Conservation (phyloP, 2,797 vertebrate species). For the Myiotriccus ornatus region DNA sequence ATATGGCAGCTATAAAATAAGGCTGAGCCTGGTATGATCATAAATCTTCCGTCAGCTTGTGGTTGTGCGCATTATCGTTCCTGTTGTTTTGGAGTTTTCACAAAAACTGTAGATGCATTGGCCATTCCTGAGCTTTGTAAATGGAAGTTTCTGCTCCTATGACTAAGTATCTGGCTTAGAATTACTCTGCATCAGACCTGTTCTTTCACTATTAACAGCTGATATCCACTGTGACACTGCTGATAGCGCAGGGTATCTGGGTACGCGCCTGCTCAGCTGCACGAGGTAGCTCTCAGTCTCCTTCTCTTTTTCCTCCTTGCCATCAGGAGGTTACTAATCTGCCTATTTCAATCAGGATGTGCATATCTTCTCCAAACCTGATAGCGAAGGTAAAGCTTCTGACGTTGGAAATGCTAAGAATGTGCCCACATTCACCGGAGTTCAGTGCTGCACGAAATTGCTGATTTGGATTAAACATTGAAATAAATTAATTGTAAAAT, state of each 20-base stretch:
- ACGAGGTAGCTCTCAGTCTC: background rate
- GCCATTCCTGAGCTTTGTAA: background rate
- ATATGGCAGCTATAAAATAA: constrained; percentile 63
- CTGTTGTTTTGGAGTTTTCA: constrained; percentile 2
- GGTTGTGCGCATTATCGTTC: background rate
- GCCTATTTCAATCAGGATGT: background rate
- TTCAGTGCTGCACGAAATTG: background rate
- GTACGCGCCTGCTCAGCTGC: background rate
- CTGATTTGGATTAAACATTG: background rate
- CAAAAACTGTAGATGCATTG: background rate
- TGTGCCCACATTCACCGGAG: fast-evolving
- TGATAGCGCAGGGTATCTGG: fast-evolving
- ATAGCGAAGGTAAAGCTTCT: background rate
- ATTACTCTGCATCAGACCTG: background rate
- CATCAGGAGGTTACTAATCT: background rate
- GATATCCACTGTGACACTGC: background rate
- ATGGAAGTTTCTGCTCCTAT: background rate
- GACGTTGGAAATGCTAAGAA: background rate
- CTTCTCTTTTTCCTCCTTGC: background rate
- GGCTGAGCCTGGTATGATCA: background rate
- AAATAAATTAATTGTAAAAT: too few relatives aligned
- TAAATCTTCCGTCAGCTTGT: constrained; percentile 41
- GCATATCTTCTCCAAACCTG: background rate
- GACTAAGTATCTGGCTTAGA: background rate
- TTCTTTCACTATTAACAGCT: background rate